These are phyloP conservation scores for Pelvicachromis taeniatus DNA, from an alignment of 2,113 vertebrate genomes.

Conservation along the genomic window DNA sequence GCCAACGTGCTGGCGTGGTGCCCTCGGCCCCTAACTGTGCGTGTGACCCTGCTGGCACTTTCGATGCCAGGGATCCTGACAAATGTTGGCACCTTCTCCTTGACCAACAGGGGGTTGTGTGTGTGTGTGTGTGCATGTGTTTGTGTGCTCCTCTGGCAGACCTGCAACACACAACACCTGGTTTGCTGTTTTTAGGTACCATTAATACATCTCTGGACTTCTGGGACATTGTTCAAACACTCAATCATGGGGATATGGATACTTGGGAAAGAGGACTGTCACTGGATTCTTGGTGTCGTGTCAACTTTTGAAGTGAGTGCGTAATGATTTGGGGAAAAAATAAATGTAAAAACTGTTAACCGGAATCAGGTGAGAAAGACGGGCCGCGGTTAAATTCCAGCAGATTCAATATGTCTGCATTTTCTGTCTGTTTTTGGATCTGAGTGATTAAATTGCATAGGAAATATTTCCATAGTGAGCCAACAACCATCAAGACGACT, in stretches of 20 bases:
- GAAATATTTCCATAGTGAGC: slow-evolving; percentile 57
- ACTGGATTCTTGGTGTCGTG: slow-evolving; percentile 34
- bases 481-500: slow-evolving; percentile 39
- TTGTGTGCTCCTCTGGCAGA: slow-evolving; percentile 35
- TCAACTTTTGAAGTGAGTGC: slow-evolving; percentile 35
- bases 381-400: slow-evolving; percentile 10
- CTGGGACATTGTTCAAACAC: slow-evolving; percentile 45
- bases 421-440: slow-evolving; percentile 47
- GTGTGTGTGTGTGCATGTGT: neutral
- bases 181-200: slow-evolving; percentile 65
- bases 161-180: slow-evolving; percentile 52
- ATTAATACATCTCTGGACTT: slow-evolving; percentile 50
- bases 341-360: slow-evolving; percentile 1
- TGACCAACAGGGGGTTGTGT: slow-evolving; percentile 48
- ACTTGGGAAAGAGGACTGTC: slow-evolving; percentile 36
- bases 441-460: slow-evolving; percentile 57
- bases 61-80: slow-evolving; percentile 68
- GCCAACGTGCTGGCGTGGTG: slow-evolving; percentile 60
- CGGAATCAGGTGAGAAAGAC: slow-evolving; percentile 12
- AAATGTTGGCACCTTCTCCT: slow-evolving; percentile 73
- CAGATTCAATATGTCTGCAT: slow-evolving; percentile 42
- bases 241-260: slow-evolving; percentile 45
- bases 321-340: slow-evolving; percentile 5
- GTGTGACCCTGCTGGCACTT: slow-evolving; percentile 67
- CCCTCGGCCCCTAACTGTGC: slow-evolving; percentile 59